Evolutionary conservation across 2,888 invertebrate genomes (phyloP).

Genomic region (Troglohyphantes excavatus): DNA sequence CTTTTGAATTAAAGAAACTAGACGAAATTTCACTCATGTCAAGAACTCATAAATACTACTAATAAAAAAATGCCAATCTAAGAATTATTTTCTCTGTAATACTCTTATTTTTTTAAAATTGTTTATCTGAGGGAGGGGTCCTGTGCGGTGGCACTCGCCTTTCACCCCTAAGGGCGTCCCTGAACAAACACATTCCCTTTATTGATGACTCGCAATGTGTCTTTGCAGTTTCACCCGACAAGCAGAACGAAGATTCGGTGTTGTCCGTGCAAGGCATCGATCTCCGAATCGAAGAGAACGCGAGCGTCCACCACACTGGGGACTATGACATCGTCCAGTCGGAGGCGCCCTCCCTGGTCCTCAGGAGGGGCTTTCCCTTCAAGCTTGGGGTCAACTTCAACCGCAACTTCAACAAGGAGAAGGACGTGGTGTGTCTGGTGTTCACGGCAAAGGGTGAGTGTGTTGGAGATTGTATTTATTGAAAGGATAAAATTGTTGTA

Average conservation of each 20-base stretch:
- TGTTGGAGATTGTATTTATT: background rate
- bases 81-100: no score
- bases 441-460: slow-evolving; percentile 80
- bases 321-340: slow-evolving; percentile 89
- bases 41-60: no score
- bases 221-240: slow-evolving; percentile 62
- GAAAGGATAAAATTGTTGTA: no score
- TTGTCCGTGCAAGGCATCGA: slow-evolving; percentile 89
- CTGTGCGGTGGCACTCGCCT: no score
- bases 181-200: no score
- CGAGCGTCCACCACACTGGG: slow-evolving; percentile 89
- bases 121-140: no score
- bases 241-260: slow-evolving; percentile 83
- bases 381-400: slow-evolving; percentile 80
- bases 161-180: no score
- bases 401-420: slow-evolving; percentile 80
- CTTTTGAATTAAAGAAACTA: no score
- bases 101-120: no score
- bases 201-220: no score
- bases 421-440: slow-evolving; percentile 81
- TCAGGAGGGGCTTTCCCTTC: slow-evolving; percentile 81
- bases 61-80: no score
- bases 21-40: no score
- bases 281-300: slow-evolving; percentile 89
- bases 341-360: slow-evolving; percentile 81